A percentile compares a stretch with the other conserved stretches of the same genome.
Conservation (phyloP, 2,888 invertebrate genomes). For the Pachliopta kotzebuea region DNA sequence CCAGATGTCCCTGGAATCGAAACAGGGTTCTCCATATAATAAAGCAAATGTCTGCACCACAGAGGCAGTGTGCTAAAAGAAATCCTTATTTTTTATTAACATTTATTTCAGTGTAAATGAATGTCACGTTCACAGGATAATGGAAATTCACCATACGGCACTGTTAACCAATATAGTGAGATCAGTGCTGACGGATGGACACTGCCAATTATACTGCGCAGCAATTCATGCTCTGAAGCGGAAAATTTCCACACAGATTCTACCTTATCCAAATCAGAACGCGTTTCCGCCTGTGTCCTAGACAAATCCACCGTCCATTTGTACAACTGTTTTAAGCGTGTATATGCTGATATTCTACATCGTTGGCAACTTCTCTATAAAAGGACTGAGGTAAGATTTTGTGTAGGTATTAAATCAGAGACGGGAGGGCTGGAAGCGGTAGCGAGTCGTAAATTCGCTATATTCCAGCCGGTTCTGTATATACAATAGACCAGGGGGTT, state of each 20-base stretch:
- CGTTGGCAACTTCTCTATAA: conserved; percentile 91
- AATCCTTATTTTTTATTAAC: too few relatives aligned
- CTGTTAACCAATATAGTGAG: conserved; percentile 88
- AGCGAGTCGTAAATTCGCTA: too few relatives aligned
- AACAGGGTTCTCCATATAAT: too few relatives aligned
- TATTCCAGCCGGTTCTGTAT: too few relatives aligned
- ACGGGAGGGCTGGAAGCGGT: too few relatives aligned
- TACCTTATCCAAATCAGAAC: conserved; percentile 58
- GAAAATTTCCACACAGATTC: conserved; percentile 83
- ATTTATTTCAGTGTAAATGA: background rate
- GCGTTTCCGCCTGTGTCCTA: conserved; percentile 60
- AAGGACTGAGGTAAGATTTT: conserved; percentile 83
- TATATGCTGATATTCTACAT: conserved; percentile 94
- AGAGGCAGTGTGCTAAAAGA: too few relatives aligned
- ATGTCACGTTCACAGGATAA: conserved; percentile 62
- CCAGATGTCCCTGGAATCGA: too few relatives aligned
- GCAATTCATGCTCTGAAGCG: conserved; percentile 93
- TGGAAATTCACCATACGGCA: conserved; percentile 93
- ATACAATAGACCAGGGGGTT: too few relatives aligned
- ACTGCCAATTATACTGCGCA: conserved; percentile 85
- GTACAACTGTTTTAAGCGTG: conserved; percentile 92
- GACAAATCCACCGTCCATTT: conserved; percentile 75
- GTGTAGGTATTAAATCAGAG: background rate
- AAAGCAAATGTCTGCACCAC: too few relatives aligned
- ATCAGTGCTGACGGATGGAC: conserved; percentile 89